Evolutionary conservation across 2,888 invertebrate genomes (phyloP), one percentile per base, ranked within the genome.

Genomic region (Nowickia ferox): DNA sequence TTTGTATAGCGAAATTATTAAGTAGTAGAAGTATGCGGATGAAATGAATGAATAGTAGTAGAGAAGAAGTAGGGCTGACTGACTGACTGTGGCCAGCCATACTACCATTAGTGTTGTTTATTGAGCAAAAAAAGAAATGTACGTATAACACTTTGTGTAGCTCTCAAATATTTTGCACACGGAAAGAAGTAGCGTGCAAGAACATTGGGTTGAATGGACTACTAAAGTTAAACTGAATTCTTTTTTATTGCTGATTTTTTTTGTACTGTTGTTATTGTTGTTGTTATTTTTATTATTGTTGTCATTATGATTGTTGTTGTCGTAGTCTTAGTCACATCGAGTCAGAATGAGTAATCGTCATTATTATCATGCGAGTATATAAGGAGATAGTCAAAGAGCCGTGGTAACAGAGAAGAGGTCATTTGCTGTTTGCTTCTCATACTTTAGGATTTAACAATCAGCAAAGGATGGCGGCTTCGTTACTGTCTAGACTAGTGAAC

Each of bases 181-280:
- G 84, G 77, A 86, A 87, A 85, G 77, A 84, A 78, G 80, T 79
- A 81, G 84, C 80, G 88, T 87, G 87, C 88, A 84, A 72, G 72
- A 78, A 66, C 15, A 87, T 89, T 80, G 89, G 91, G 91, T 91
- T 91, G 91, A 91, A 91, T 91, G 91, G 88, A 91, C 91, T 87
- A 91, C 91, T 91, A 89, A 88, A 89, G 90, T 88, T 83, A 86
- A 85, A 80, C 82, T 68, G 66, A 79, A 83, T 80, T 74, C 42
- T 75, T 84, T 82, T 76, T 79, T 84, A 61, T 69, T 78, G 51
- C 42, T 71, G 57, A 13, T 61, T 61, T 69, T 69, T 69, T 19
- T 57, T 57, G 30, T 30, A 30, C 6, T 42, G 2, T 48, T 42
- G 2, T 48, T 65, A 38, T 17, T 74, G 72, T 38, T 77, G 38